phyloP scores from a whole-genome alignment of 2,113 vertebrate genomes.

The Rhinolophus ferrumequinum region DNA sequence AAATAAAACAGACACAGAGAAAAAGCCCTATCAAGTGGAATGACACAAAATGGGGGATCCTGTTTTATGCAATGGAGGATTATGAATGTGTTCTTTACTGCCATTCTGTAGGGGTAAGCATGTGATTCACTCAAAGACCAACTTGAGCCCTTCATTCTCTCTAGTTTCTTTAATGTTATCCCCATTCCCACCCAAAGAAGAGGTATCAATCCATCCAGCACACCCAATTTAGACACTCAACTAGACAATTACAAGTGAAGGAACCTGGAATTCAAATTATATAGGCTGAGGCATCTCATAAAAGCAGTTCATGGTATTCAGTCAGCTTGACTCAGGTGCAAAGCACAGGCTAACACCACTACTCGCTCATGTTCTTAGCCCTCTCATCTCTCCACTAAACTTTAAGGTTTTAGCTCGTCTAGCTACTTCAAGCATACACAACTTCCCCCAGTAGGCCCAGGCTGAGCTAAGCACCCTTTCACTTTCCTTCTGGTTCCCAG shows the following conservation, averaged over 20 bases:
- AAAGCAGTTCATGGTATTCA: slow-evolving; percentile 73
- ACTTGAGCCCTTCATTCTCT: not conserved
- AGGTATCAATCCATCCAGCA: slow-evolving; percentile 55
- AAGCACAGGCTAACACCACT: not conserved
- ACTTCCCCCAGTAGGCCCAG: not conserved
- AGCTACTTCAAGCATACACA: not conserved
- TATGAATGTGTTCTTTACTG: slow-evolving; percentile 52
- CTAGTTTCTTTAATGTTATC: slow-evolving; percentile 46
- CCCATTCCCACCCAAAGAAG: slow-evolving; percentile 33
- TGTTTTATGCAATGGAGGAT: slow-evolving; percentile 49
- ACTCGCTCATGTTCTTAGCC: not conserved
- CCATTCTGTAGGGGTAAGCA: not conserved
- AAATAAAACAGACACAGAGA: slow-evolving; percentile 59
- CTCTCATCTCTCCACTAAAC: slow-evolving; percentile 33
- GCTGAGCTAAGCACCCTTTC: slow-evolving; percentile 28
- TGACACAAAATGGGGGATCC: slow-evolving; percentile 50
- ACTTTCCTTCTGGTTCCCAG: not conserved
- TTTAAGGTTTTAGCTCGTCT: slow-evolving; percentile 20
- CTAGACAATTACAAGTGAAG: slow-evolving; percentile 50
- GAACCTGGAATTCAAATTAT: slow-evolving; percentile 38
- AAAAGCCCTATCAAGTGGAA: slow-evolving; percentile 36
- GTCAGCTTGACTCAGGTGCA: slow-evolving; percentile 56
- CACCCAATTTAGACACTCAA: slow-evolving; percentile 54
- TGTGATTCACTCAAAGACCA: slow-evolving; percentile 27
- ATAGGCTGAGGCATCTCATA: slow-evolving; percentile 74